Base-by-base conservation (phyloP, 1,140 invertebrate species). In the Triops longicaudatus region DNA sequence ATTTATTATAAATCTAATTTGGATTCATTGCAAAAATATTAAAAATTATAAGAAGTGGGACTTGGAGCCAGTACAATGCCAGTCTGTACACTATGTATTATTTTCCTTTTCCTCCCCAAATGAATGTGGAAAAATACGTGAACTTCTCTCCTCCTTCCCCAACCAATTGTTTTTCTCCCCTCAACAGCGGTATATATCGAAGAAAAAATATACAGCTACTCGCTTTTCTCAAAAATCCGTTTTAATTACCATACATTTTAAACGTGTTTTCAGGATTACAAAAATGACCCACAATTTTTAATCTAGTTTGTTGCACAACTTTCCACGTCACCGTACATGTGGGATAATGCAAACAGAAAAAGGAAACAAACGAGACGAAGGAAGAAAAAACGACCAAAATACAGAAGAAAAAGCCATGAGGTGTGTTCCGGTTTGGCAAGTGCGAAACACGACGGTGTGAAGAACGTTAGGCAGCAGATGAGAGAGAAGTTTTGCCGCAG, bases 141-240 rank as follows among this genome's bases (percentile, higher is more conserved):
- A 22, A 17, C 22, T 12, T 63, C 50, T 63, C 50, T 63, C 50
- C 50, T 63, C 50, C 14, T 63, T 22, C 43, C 22, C 50, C n/a
- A 14, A 17, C 50, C 50, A 63, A 12, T 63, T 63, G 50, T 63
- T 63, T 63, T 63, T 22, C 50, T 6, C 50, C 50, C 50, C 44
- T 22, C 50, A 22, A 12, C 10, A 22, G 10, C 3, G 14, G 50
- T n/a, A 63, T n/a, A 63, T 12, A n/a, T 63, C 22, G 50, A 63
- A 63, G 50, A 63, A 63, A n/a, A 63, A 63, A 63, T 63, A 63
- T 63, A 37, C 31, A 63, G 50, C 50, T 63, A 63, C 14, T 63
- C 7, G 50, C 50, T 63, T 63, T 63, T 63, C 22, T 22, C 50
- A 22, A 22, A 63, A 63, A 10, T 37, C 31, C 7, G 31, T 37